Evolutionary conservation across 2,113 vertebrate species (phyloP).

Genomic region (Heloderma charlesbogerti): DNA sequence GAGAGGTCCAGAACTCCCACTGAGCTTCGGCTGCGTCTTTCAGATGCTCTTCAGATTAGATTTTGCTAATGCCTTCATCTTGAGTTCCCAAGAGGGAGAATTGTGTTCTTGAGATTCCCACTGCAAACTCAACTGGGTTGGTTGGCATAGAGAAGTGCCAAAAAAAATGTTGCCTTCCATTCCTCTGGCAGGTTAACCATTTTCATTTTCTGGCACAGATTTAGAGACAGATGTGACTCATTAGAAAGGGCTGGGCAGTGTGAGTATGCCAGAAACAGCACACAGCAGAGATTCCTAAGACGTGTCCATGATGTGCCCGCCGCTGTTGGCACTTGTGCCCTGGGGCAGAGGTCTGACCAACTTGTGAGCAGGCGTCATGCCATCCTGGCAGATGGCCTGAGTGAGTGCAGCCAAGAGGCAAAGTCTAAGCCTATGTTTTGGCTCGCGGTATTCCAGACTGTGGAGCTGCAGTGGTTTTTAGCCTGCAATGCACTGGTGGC

Average conservation of each 20-base stretch:
- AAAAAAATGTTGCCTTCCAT: neutral
- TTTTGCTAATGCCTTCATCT: neutral
- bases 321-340: accelerated
- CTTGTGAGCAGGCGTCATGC: accelerated
- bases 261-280: neutral
- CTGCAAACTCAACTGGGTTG: accelerated
- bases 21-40: neutral
- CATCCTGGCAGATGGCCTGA: slow-evolving; percentile 17
- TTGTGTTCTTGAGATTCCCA: slow-evolving; percentile 27
- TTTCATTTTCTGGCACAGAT: slow-evolving; percentile 38
- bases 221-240: slow-evolving; percentile 53
- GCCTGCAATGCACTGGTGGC: neutral
- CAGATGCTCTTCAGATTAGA: neutral
- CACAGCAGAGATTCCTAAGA: slow-evolving; percentile 17
- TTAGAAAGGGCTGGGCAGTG: neutral
- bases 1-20: neutral
- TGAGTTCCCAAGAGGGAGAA: neutral
- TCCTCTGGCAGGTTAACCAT: slow-evolving; percentile 41
- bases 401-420: neutral
- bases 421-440: neutral
- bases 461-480: neutral
- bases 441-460: neutral
- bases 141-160: slow-evolving; percentile 36
- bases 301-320: neutral
- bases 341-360: accelerated